Conservation (phyloP, 92 coral and sea anemone genomes). For the Phenganax subtilis region DNA sequence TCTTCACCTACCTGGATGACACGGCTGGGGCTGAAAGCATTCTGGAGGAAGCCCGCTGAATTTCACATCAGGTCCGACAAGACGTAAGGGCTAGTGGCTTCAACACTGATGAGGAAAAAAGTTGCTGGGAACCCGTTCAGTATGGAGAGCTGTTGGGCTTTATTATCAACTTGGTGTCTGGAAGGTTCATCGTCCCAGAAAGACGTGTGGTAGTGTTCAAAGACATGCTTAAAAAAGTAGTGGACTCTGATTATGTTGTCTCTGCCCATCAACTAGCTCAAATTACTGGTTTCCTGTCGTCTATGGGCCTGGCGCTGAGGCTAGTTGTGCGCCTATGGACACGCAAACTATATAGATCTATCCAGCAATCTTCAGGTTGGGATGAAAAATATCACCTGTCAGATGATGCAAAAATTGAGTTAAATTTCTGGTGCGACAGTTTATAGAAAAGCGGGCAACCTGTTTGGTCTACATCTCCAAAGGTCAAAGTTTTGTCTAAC, state of each 20-base stretch:
- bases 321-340: constrained; percentile 62
- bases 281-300: constrained; percentile 40
- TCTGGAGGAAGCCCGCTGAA: background rate
- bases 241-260: constrained; percentile 29
- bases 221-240: constrained; percentile 13
- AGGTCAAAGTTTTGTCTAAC: constrained; percentile 47
- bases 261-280: constrained; percentile 46
- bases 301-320: constrained; percentile 60
- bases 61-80: background rate
- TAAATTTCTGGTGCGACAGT: constrained; percentile 49
- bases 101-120: constrained; percentile 48
- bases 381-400: constrained; percentile 37
- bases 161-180: constrained; percentile 45
- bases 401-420: constrained; percentile 36
- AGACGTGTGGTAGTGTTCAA: constrained; percentile 38
- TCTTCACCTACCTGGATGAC: constrained; percentile 51
- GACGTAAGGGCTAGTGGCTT: constrained; percentile 40
- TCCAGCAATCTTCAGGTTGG: constrained; percentile 40
- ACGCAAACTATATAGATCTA: constrained; percentile 40
- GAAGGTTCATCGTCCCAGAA: constrained; percentile 52
- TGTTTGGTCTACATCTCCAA: constrained; percentile 49
- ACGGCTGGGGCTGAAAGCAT: constrained; percentile 40
- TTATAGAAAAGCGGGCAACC: constrained; percentile 47
- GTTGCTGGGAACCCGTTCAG: constrained; percentile 55
- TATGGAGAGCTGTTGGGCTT: constrained; percentile 54